Base-by-base conservation (phyloP, 2,113 vertebrate genomes). In the Nestor notabilis region DNA sequence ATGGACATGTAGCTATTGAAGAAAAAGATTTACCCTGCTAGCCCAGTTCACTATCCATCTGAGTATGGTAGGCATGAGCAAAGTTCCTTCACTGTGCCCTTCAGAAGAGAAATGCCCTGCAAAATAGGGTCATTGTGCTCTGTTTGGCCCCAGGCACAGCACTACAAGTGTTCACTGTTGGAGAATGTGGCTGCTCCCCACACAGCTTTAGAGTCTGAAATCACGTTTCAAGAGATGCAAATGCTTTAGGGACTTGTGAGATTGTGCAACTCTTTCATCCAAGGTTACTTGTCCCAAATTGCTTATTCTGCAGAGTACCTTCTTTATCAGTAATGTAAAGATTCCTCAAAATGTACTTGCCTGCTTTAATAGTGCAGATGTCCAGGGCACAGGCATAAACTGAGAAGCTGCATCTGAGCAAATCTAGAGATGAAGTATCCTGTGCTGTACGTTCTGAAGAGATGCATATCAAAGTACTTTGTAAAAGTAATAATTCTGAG, bases 161-260 rank as follows among this genome's bases (percentile, higher is more conserved):
- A 13, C 56, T 39, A 0, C 23, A 6, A 1, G 21, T 17, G 35
- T 10, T 85, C 31, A 18, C 39, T 1, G 0, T 35, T 9, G 17
- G 13, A 21, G 5, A 46, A 24, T 3, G 53, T 43, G 89, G 31
- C 79, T 56, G 37, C 7, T 71, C 58, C 58, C 21, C 10, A 7
- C 7, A 5, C 24, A 4, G 14, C 29, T 72, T 39, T 46, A 17
- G 58, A 27, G 28, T 50, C 68, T 68, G 39, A 53, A 65, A 65
- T 53, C n/a, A 5, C 23, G 4, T 77, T 69, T 63, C 55, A 46
- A 70, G 47, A 65, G 17, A 20, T 80, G 21, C 14, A 69, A 0
- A 83, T 72, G n/a, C 44, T 76, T 86, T 71, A 35, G 46, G 43
- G 23, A 37, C 3, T 44, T 68, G 25, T 90, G 79, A 68, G 35